A percentile compares a stretch with the other conserved stretches of the same genome.
Evolutionary conservation across 2,888 invertebrate species (phyloP).

Genomic region (Clostera curtula): DNA sequence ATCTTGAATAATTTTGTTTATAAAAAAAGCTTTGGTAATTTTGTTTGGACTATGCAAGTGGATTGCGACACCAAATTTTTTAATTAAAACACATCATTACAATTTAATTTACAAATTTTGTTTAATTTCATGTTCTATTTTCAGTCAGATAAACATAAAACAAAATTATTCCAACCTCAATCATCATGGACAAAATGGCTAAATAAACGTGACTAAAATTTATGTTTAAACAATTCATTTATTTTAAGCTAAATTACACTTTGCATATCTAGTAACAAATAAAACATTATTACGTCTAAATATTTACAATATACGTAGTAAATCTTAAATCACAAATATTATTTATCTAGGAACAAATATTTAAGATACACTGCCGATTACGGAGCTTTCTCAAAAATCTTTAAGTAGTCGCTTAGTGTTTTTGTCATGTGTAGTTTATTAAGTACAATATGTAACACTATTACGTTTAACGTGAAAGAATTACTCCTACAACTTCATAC

Average conservation of each 20-base stretch:
- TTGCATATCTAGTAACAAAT: conserved; percentile 29
- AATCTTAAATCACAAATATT: conserved; percentile 33
- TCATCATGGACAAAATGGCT: too few species aligned
- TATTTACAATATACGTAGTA: conserved; percentile 28
- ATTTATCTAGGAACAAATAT: conserved; percentile 45
- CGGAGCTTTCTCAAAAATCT: conserved; percentile 22
- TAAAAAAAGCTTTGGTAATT: conserved; percentile 43
- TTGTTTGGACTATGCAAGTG: conserved; percentile 37
- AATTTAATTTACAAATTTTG: too few species aligned
- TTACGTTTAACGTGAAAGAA: too few species aligned
- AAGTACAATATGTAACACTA: too few species aligned
- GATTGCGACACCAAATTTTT: conserved; percentile 4
- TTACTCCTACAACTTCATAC: too few species aligned
- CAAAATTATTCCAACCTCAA: too few species aligned
- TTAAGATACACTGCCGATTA: conserved; percentile 24
- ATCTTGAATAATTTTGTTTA: conserved; percentile 23
- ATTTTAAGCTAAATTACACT: conserved; percentile 17
- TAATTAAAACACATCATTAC: not conserved
- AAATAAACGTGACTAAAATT: conserved; percentile 9
- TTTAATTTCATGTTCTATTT: too few species aligned
- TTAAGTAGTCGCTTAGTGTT: conserved; percentile 10
- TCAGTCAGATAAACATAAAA: too few species aligned
- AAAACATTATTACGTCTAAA: conserved; percentile 24
- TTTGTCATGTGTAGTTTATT: too few species aligned
- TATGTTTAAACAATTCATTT: conserved; percentile 18